Evolutionary conservation across 2,888 invertebrate genomes (phyloP), one percentile per base, ranked within the genome.

Genomic region (Caenorhabditis angaria): DNA sequence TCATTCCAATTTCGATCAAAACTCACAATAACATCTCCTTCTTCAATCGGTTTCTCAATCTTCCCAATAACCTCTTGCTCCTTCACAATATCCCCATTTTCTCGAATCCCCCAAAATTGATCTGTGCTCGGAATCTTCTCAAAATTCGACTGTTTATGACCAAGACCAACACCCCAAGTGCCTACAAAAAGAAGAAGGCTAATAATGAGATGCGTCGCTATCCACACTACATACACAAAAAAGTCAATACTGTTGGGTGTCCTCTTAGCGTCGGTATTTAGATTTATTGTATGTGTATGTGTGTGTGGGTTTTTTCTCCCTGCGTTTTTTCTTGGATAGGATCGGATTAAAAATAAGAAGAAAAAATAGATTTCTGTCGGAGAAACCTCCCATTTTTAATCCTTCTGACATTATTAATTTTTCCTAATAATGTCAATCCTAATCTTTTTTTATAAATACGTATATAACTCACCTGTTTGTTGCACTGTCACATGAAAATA

Each of bases 401-500:
- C 41, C 18, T 41, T 41, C 18, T 41, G 41, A 41, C 41, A 41
- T 41, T 41, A 41, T 41, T 14, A 41, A 3, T 14, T 12, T 41
- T 5, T 41, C n/a, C n/a, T n/a, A n/a, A n/a, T n/a, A n/a, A n/a
- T n/a, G n/a, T n/a, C n/a, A n/a, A n/a, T n/a, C n/a, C 32, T 32
- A 32, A 32, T 32, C 32, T 32, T 12, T 8, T 32, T 41, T n/a
- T 41, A 3, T 18, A 41, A 54, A 27, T 24, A 54, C 27, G 4
- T 28, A 18, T 54, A n/a, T n/a, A n/a, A 56, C 81, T 58, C 77
- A 85, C 97, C 97, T 74, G 93, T 92, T 88, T 97, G 97, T 88
- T 97, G 97, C 65, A 99, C 90, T 90, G 97, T 97, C 6, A 97
- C 93, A 90, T 99, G 97, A 89, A 97, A 99, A 88, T 97, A 99